A percentile compares a stretch with the other conserved stretches of the same genome.
These are phyloP conservation scores for Tetramorium parvispinum DNA, from an alignment of 1,140 invertebrate species.

Conservation along the genomic window DNA sequence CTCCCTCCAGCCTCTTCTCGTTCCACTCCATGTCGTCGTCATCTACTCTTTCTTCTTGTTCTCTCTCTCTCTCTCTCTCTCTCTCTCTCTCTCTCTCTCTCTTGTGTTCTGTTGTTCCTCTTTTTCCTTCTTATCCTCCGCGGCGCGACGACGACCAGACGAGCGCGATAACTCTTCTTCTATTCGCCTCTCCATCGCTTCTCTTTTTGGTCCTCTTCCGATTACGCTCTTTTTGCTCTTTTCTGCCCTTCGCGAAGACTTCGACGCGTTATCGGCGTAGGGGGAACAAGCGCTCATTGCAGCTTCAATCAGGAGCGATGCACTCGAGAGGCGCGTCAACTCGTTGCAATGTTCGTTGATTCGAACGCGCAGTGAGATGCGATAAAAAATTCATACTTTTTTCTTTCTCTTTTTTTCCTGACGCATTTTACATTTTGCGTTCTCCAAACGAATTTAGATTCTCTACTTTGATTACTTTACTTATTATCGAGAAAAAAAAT, in stretches of 20 bases:
- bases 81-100: constrained; percentile 13
- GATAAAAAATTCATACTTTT: constrained; percentile 38
- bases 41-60: constrained; percentile 17
- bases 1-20: neutral
- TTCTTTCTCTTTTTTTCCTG: neutral
- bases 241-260: constrained; percentile 69
- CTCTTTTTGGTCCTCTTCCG: constrained; percentile 65
- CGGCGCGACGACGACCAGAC: constrained; percentile 66
- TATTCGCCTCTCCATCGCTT: constrained; percentile 55
- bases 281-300: constrained; percentile 32
- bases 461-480: neutral
- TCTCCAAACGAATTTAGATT: neutral
- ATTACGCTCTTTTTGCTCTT: constrained; percentile 65
- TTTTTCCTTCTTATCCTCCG: constrained; percentile 62
- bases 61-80: constrained; percentile 9
- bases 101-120: constrained; percentile 5
- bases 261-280: constrained; percentile 62
- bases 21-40: neutral
- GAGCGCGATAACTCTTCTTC: constrained; percentile 68
- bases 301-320: constrained; percentile 60
- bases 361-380: constrained; percentile 36
- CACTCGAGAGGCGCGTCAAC: constrained; percentile 52
- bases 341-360: constrained; percentile 37
- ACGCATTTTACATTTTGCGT: constrained; percentile 15
- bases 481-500: neutral